These are phyloP conservation scores for Drosophila chauvacae DNA, from an alignment of 1,140 invertebrate species.

Conservation along the genomic window DNA sequence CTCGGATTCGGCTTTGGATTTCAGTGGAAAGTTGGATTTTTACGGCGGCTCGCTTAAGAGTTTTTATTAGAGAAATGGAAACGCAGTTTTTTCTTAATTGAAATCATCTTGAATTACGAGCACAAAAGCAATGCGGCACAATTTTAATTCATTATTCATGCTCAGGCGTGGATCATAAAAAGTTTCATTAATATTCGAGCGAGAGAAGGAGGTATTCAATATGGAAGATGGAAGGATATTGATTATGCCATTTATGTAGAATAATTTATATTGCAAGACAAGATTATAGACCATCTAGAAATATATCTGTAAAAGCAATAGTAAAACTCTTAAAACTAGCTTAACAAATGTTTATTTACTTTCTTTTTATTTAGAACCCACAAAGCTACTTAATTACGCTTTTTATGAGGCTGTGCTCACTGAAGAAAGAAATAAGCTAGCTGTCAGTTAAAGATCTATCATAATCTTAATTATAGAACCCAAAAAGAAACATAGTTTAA, in stretches of 20 bases:
- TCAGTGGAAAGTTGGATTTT: conserved; percentile 55
- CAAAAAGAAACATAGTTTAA: conserved; percentile 1
- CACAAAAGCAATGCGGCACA: conserved; percentile 16
- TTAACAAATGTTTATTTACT: not conserved
- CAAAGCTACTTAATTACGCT: not conserved
- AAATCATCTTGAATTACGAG: conserved; percentile 43
- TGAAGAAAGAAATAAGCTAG: not conserved
- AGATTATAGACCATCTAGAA: not conserved
- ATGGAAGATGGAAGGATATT: no score
- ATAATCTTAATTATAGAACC: not conserved
- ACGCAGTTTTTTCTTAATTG: conserved; percentile 42
- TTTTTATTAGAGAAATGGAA: conserved; percentile 55
- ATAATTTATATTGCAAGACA: no score
- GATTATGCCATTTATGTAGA: not conserved
- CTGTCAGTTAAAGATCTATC: not conserved
- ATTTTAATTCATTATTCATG: conserved; percentile 23
- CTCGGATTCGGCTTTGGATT: conserved; percentile 6
- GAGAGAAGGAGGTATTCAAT: not conserved
- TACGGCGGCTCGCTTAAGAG: conserved; percentile 36
- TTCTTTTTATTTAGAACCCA: conserved; percentile 1
- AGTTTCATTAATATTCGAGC: not conserved
- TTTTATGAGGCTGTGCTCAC: conserved; percentile 9
- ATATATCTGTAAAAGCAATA: not conserved
- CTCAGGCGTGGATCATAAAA: conserved; percentile 10
- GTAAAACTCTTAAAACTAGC: no score